phyloP scores from a whole-genome alignment of 64 coral and sea anemone species.

The Montipora cactus region DNA sequence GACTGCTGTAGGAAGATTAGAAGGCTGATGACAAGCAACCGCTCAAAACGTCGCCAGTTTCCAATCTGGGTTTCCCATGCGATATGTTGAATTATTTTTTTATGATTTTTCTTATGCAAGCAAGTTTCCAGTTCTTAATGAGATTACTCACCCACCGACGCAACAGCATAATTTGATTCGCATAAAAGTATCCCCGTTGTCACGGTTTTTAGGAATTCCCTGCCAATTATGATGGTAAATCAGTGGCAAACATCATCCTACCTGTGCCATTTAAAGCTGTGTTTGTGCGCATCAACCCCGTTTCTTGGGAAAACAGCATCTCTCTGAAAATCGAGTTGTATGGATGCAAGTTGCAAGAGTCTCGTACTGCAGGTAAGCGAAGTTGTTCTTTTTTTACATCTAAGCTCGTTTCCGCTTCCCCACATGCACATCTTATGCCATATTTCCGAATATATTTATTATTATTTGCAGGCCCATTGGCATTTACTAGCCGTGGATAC shows the following conservation, averaged over 20 bases:
- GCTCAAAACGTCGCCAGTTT: too few species aligned
- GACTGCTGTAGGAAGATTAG: too few species aligned
- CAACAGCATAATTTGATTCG: too few species aligned
- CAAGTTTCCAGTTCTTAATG: too few species aligned
- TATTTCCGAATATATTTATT: too few species aligned
- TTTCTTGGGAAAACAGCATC: slow-evolving; percentile 31
- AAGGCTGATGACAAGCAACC: too few species aligned
- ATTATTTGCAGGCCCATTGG: not conserved
- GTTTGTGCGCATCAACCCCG: slow-evolving; percentile 44
- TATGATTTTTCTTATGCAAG: too few species aligned
- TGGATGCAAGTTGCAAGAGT: not conserved
- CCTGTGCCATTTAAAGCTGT: slow-evolving; percentile 12
- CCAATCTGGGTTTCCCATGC: too few species aligned
- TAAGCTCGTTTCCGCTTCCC: too few species aligned
- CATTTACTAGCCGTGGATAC: slow-evolving; percentile 19
- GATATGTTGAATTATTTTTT: too few species aligned
- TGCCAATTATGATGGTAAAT: slow-evolving; percentile 19
- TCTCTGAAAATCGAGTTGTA: slow-evolving; percentile 46
- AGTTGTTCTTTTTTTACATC: not conserved
- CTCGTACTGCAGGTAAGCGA: not conserved
- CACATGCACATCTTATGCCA: not conserved
- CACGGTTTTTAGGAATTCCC: slow-evolving; percentile 28
- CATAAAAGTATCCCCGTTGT: not conserved
- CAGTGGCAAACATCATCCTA: slow-evolving; percentile 1
- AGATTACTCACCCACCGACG: too few species aligned